Evolutionary conservation across 2,797 vertebrate species (phyloP).

Genomic region (Sphenodon punctatus): DNA sequence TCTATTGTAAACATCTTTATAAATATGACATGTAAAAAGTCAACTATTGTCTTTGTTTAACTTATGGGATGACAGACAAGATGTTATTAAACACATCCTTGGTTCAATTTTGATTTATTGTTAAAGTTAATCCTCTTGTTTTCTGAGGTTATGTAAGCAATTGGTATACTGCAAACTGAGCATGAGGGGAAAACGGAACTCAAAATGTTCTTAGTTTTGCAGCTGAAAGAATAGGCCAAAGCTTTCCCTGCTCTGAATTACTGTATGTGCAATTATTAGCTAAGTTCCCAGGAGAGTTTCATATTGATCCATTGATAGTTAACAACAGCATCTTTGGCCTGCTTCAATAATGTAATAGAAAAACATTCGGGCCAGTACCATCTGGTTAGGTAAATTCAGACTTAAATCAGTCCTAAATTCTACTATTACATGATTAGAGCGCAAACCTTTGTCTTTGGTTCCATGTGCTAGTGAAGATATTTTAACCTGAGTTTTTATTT

Average conservation of each 20-base stretch:
- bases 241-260: constrained; percentile 3
- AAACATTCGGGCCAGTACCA: constrained; percentile 32
- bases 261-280: not conserved
- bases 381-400: constrained; percentile 19
- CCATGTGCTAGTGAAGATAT: constrained; percentile 34
- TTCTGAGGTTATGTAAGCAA: not conserved
- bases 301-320: not conserved
- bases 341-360: constrained; percentile 29
- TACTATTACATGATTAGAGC: constrained; percentile 40
- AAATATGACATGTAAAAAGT: not conserved
- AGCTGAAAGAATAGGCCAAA: not conserved
- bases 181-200: not conserved
- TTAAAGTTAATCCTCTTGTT: not conserved
- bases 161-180: not conserved
- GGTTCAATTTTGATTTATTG: not conserved
- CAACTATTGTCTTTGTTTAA: not conserved
- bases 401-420: constrained; percentile 15
- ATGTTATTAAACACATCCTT: not conserved
- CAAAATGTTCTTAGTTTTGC: not conserved
- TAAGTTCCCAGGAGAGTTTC: fast-evolving
- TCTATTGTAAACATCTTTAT: not conserved
- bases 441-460: constrained; percentile 25
- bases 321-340: not conserved
- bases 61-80: not conserved
- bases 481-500: constrained; percentile 29